These are phyloP conservation scores for Fringilla coelebs DNA, from an alignment of 2,797 vertebrate genomes.

Conservation along the genomic window DNA sequence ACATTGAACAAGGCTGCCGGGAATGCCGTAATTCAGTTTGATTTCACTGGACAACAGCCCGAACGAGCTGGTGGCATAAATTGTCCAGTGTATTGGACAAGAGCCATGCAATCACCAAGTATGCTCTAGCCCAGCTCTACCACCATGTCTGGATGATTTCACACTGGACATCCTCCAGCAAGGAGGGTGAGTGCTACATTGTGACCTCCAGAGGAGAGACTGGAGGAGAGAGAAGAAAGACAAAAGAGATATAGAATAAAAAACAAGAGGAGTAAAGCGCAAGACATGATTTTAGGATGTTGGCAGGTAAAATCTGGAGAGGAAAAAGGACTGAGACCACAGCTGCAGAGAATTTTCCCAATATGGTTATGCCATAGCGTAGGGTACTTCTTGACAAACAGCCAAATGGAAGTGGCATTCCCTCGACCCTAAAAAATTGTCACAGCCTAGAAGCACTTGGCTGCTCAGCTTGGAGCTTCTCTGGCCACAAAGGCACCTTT, in stretches of 20 bases:
- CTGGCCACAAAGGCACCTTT: background rate
- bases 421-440: background rate
- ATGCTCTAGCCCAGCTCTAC: background rate
- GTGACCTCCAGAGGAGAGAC: background rate
- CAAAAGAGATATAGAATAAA: background rate
- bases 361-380: background rate
- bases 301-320: background rate
- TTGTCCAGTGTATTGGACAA: background rate
- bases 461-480: background rate
- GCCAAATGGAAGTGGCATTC: background rate
- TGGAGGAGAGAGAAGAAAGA: background rate
- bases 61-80: background rate
- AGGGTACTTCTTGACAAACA: background rate
- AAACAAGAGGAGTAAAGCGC: background rate
- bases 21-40: background rate
- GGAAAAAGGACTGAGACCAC: background rate
- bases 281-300: background rate
- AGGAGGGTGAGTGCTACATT: background rate
- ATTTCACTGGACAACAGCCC: background rate
- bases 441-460: background rate
- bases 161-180: rapidly evolving
- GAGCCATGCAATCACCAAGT: background rate
- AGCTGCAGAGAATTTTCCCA: background rate
- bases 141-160: background rate
- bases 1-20: background rate